These are phyloP conservation scores for Cataglyphis cursor DNA, from an alignment of 2,888 invertebrate genomes.

Conservation along the genomic window DNA sequence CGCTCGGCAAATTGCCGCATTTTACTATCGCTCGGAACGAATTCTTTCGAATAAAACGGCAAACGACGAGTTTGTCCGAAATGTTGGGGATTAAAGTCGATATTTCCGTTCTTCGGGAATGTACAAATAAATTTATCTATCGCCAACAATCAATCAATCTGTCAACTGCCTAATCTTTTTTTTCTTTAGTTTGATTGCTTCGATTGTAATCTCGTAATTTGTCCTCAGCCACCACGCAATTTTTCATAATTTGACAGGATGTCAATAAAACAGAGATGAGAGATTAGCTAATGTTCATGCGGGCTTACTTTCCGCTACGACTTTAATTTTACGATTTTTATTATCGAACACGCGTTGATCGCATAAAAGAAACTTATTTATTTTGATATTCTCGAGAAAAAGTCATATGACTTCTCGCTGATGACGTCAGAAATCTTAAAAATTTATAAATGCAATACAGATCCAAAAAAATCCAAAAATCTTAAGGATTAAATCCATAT, in stretches of 20 bases:
- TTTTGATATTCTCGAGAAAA: neutral
- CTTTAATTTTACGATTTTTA: neutral
- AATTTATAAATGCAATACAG: neutral
- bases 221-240: neutral
- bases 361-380: neutral
- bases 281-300: neutral
- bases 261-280: neutral
- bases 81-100: conserved; percentile 36
- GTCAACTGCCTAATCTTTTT: neutral
- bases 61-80: neutral
- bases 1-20: conserved; percentile 16
- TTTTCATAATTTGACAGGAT: neutral
- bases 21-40: conserved; percentile 12
- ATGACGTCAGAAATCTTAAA: neutral
- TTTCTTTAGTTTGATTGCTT: neutral
- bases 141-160: neutral
- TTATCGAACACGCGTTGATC: too few species aligned
- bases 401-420: neutral
- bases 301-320: neutral
- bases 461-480: neutral
- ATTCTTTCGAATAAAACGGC: conserved; percentile 1
- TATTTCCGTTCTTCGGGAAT: neutral
- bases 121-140: conserved; percentile 13
- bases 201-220: conserved; percentile 6
- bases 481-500: neutral